These are phyloP conservation scores for Holothuria glaberrima DNA, from an alignment of 35 echinoderm and acorn worm genomes.

Conservation along the genomic window DNA sequence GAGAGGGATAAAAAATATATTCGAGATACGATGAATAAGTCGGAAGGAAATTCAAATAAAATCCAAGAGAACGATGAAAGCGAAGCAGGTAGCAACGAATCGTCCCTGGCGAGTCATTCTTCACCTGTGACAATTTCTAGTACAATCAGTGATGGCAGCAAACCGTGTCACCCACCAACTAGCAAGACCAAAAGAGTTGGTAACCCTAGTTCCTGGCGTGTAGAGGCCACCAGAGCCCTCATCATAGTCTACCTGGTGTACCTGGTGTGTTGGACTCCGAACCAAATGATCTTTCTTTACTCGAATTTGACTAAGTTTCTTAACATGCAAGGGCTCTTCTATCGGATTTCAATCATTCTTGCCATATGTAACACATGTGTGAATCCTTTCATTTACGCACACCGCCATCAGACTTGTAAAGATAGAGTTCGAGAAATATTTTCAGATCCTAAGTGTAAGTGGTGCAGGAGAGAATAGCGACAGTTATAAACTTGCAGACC, in stretches of 20 bases:
- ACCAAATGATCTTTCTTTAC: slow-evolving; percentile 66
- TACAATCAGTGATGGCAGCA: neutral
- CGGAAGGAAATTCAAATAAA: neutral
- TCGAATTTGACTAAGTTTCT: slow-evolving; percentile 62
- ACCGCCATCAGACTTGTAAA: slow-evolving; percentile 58
- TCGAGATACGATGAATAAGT: neutral
- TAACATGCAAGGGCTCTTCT: slow-evolving; percentile 44
- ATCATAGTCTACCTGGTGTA: slow-evolving; percentile 45
- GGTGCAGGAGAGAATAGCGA: no score
- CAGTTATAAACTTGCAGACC: no score
- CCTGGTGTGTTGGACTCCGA: slow-evolving; percentile 82
- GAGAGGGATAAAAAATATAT: neutral
- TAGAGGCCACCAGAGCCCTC: slow-evolving; percentile 38
- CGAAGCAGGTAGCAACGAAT: no score
- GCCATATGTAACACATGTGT: slow-evolving; percentile 63
- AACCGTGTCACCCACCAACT: neutral
- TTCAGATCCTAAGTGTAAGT: neutral
- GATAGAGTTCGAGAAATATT: slow-evolving; percentile 29
- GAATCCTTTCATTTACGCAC: slow-evolving; percentile 78
- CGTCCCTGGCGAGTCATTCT: neutral
- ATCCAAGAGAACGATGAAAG: neutral
- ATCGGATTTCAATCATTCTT: slow-evolving; percentile 57
- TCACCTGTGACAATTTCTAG: neutral
- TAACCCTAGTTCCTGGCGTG: neutral
- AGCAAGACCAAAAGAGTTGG: neutral